These are phyloP conservation scores for Pygoscelis adeliae DNA, from an alignment of 2,113 vertebrate species.

Conservation along the genomic window DNA sequence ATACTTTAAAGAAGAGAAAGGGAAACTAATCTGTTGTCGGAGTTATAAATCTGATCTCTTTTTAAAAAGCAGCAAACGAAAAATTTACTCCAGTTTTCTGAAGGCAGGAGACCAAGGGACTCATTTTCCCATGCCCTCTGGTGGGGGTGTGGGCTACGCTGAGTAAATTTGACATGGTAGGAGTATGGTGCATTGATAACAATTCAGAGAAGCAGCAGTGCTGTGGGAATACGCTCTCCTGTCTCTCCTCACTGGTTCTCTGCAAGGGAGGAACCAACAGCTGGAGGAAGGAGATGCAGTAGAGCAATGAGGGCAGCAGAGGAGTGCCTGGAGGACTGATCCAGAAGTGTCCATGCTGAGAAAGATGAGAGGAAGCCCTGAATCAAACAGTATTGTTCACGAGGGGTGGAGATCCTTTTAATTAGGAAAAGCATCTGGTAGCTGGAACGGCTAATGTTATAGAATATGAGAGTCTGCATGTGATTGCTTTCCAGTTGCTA, in stretches of 20 bases:
- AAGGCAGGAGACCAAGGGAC: background rate
- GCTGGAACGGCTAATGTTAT: background rate
- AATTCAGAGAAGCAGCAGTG: background rate
- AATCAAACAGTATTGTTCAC: background rate
- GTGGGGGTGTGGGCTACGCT: fast-evolving
- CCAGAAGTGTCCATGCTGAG: background rate
- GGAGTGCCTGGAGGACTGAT: background rate
- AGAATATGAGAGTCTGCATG: background rate
- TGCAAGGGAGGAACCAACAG: background rate
- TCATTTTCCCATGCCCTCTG: background rate
- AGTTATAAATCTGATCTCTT: background rate
- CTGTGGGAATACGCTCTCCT: background rate
- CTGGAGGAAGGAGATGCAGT: background rate
- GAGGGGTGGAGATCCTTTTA: background rate
- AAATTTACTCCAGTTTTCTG: background rate
- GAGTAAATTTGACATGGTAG: background rate
- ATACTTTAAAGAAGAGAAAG: background rate
- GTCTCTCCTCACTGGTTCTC: background rate
- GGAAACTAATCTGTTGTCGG: background rate
- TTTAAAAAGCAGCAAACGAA: background rate
- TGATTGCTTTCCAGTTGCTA: background rate
- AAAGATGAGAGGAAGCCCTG: background rate
- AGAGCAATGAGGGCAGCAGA: background rate
- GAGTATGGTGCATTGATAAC: background rate
- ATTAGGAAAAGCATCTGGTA: background rate